Evolutionary conservation across 2,888 invertebrate species (phyloP).

Genomic region (Aphodius granarius): DNA sequence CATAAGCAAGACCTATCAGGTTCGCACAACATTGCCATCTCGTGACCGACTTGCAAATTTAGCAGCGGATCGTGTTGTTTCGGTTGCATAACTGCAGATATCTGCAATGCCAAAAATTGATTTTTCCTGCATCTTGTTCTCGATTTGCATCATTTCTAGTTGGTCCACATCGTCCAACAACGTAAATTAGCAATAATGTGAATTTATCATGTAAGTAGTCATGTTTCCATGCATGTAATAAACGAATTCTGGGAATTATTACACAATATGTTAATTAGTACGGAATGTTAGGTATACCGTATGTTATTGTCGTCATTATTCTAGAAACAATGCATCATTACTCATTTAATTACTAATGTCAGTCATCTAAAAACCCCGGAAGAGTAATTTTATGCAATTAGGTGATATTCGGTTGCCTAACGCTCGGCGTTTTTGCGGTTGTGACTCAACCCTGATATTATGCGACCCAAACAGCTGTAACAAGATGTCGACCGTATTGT

Average conservation of each 20-base stretch:
- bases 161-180: not conserved
- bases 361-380: no score
- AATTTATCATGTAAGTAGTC: not conserved
- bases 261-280: not conserved
- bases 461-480: slow-evolving; percentile 4
- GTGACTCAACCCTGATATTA: not conserved
- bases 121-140: not conserved
- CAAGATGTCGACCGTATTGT: slow-evolving; percentile 11
- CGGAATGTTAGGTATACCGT: not conserved
- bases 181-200: not conserved
- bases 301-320: not conserved
- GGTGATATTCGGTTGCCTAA: not conserved
- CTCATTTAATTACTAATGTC: not conserved
- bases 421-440: not conserved
- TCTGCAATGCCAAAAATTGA: not conserved
- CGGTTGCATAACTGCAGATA: not conserved
- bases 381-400: not conserved
- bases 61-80: not conserved
- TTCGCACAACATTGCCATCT: not conserved
- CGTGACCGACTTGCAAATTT: not conserved
- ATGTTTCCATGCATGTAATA: not conserved
- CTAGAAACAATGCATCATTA: not conserved
- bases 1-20: not conserved
- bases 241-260: not conserved
- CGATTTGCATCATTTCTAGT: not conserved